These are phyloP conservation scores for Eurosta solidaginis DNA, from an alignment of 1,140 invertebrate species.

Conservation along the genomic window DNA sequence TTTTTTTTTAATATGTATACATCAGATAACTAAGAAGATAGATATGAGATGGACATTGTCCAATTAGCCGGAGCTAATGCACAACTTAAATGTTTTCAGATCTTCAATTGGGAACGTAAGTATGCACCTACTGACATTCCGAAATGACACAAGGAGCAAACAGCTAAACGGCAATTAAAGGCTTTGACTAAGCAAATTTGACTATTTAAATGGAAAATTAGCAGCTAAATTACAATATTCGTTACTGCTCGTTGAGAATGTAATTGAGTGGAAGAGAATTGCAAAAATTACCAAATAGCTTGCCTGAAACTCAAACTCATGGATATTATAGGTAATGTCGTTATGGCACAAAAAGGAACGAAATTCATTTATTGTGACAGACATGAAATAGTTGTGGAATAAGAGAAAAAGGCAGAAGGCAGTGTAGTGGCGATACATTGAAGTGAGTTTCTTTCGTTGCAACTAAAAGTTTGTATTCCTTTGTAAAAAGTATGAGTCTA, in stretches of 20 bases:
- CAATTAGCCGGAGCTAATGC: no score
- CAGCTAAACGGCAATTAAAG: background rate
- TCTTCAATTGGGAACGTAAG: background rate
- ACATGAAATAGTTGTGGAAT: no score
- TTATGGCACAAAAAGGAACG: background rate
- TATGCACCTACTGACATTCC: no score
- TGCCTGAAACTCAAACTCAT: background rate
- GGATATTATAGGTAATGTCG: background rate
- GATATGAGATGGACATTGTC: no score
- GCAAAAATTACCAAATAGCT: background rate
- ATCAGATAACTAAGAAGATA: no score
- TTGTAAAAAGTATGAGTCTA: background rate
- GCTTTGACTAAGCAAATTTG: constrained; percentile 5
- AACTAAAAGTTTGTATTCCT: no score
- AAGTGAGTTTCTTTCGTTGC: no score
- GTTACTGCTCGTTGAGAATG: background rate
- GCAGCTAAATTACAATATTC: background rate
- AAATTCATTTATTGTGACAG: background rate
- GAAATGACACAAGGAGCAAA: background rate
- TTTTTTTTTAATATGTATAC: no score
- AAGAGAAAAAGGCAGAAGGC: no score
- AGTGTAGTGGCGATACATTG: no score
- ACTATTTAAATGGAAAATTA: constrained; percentile 19
- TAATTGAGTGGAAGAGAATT: no score
- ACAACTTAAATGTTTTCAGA: background rate